Percentiles rank a stretch among this genome's conserved stretches.
Conservation (phyloP, 2,113 vertebrate species). For the Lota lota region DNA sequence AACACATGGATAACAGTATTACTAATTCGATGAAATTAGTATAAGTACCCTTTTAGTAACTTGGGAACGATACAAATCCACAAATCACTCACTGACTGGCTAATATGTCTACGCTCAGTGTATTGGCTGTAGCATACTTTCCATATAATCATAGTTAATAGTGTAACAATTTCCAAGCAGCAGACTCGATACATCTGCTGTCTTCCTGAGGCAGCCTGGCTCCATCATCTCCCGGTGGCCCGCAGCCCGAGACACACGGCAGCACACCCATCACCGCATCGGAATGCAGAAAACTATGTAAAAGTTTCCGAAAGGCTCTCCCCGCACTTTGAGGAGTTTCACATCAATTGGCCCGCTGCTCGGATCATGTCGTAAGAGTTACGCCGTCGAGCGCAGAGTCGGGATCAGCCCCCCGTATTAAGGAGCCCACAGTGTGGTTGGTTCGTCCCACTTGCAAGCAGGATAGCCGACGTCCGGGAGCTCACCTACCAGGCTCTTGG, state of each 20-base stretch:
- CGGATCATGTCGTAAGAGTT: constrained; percentile 82
- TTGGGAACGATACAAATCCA: no score
- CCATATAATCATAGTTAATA: constrained; percentile 2
- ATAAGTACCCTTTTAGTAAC: no score
- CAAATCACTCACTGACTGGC: no score
- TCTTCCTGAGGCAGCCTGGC: neutral
- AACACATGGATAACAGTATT: no score
- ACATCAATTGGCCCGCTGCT: constrained; percentile 82
- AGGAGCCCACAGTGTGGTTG: constrained; percentile 83
- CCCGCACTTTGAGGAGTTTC: constrained; percentile 48
- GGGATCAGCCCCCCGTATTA: constrained; percentile 92
- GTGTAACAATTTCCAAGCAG: neutral
- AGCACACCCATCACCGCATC: constrained; percentile 77
- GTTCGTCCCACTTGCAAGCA: constrained; percentile 83
- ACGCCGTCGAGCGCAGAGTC: no score
- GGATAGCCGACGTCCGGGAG: constrained; percentile 36
- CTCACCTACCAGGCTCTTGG: constrained; percentile 10
- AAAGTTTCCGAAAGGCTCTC: constrained; percentile 79
- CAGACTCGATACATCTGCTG: neutral
- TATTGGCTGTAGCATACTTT: neutral
- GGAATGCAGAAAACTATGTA: constrained; percentile 79
- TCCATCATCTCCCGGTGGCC: neutral
- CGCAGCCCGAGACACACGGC: neutral
- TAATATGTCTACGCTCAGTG: no score
- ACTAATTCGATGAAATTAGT: no score